phyloP scores from a whole-genome alignment of 2,797 vertebrate species.

The Fratercula arctica region DNA sequence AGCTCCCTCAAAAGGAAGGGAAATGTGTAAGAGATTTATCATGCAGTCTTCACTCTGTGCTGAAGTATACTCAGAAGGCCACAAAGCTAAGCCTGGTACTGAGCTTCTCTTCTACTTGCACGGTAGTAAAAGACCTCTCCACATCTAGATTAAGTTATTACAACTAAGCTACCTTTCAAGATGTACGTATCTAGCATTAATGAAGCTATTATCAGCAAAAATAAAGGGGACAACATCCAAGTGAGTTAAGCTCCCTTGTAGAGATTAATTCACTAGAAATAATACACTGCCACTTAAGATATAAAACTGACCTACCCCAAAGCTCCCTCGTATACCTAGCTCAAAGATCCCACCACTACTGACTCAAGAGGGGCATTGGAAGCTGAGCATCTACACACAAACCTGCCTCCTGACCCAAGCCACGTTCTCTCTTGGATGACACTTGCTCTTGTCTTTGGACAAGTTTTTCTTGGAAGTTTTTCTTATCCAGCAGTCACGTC shows the following conservation, averaged over 20 bases:
- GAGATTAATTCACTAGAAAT: background rate
- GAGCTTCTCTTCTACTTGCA: background rate
- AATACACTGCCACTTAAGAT: background rate
- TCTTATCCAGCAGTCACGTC: constrained; percentile 8
- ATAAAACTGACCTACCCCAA: background rate
- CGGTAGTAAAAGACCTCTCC: background rate
- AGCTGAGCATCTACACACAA: background rate
- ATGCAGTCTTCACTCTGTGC: background rate
- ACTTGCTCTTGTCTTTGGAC: background rate
- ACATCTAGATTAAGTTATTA: background rate
- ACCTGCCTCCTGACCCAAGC: constrained; percentile 27
- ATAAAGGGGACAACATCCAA: background rate
- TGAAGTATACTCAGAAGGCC: background rate
- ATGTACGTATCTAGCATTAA: background rate
- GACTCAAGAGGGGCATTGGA: background rate
- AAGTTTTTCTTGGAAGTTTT: background rate
- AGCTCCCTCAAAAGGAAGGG: background rate
- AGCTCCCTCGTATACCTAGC: background rate
- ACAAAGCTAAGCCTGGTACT: background rate
- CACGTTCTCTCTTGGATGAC: background rate
- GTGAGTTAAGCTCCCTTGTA: background rate
- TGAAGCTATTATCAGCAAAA: background rate
- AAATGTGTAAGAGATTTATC: background rate
- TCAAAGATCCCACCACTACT: background rate
- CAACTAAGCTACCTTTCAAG: background rate